These are phyloP conservation scores for Nomada fucata DNA, from an alignment of 2,888 invertebrate genomes.

Conservation along the genomic window DNA sequence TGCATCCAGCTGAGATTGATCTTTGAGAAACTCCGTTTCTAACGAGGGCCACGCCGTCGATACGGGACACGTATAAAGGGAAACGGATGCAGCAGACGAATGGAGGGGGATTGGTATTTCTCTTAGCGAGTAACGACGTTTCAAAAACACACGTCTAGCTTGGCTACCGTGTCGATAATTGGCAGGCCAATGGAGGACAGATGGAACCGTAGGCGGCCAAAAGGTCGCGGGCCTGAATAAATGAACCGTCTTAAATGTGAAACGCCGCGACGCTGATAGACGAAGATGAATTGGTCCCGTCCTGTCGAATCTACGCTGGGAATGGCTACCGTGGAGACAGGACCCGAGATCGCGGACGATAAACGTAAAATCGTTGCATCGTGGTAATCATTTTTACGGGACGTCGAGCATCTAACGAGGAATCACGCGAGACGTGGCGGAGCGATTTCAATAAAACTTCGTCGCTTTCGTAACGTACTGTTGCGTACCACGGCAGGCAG, in stretches of 20 bases:
- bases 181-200: slow-evolving; percentile 57
- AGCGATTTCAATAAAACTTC: neutral
- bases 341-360: slow-evolving; percentile 22
- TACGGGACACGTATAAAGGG: slow-evolving; percentile 26
- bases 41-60: slow-evolving; percentile 49
- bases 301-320: neutral
- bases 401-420: neutral
- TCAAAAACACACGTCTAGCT: slow-evolving; percentile 52
- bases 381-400: slow-evolving; percentile 22
- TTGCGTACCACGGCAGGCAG: no score
- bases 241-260: slow-evolving; percentile 53
- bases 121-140: slow-evolving; percentile 43
- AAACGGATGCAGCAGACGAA: slow-evolving; percentile 1
- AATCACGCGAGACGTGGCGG: neutral
- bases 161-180: slow-evolving; percentile 62
- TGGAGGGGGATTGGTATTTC: slow-evolving; percentile 33
- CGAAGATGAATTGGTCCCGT: slow-evolving; percentile 49
- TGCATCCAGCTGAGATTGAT: slow-evolving; percentile 58
- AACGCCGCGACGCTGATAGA: slow-evolving; percentile 38
- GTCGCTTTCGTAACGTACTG: neutral
- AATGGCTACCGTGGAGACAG: neutral
- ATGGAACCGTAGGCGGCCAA: slow-evolving; percentile 59
- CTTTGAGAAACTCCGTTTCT: slow-evolving; percentile 61
- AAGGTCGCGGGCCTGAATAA: slow-evolving; percentile 58
- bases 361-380: slow-evolving; percentile 23